These are phyloP conservation scores for Resseliella maxima DNA, from an alignment of 2,888 invertebrate genomes.

Conservation along the genomic window DNA sequence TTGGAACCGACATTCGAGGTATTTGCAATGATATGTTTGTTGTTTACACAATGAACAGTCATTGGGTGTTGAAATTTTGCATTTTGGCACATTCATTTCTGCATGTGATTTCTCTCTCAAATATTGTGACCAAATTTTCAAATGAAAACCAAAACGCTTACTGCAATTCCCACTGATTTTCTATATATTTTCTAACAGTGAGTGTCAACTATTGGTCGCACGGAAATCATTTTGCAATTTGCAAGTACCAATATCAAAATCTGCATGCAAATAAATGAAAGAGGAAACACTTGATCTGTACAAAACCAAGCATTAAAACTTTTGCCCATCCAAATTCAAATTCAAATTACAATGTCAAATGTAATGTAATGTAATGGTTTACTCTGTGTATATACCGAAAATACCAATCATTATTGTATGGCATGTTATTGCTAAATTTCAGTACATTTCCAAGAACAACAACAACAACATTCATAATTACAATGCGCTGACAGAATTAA, in stretches of 20 bases:
- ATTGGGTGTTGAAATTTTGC: no score
- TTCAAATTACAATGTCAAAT: constrained; percentile 7
- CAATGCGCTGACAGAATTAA: background rate
- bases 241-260: constrained; percentile 42
- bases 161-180: background rate
- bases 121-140: background rate
- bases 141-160: background rate
- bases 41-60: background rate
- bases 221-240: background rate
- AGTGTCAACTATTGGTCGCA: background rate
- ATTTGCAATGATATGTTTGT: constrained; percentile 10
- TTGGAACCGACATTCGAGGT: background rate
- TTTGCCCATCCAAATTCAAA: background rate
- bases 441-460: background rate
- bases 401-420: background rate
- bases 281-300: background rate
- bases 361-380: background rate
- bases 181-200: background rate
- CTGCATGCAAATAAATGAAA: background rate
- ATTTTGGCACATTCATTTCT: no score
- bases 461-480: background rate
- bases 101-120: background rate
- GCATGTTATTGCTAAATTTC: background rate
- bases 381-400: background rate
- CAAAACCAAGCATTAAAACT: constrained; percentile 43